Conservation (phyloP, 2,113 vertebrate genomes). For the Numenius arquata region DNA sequence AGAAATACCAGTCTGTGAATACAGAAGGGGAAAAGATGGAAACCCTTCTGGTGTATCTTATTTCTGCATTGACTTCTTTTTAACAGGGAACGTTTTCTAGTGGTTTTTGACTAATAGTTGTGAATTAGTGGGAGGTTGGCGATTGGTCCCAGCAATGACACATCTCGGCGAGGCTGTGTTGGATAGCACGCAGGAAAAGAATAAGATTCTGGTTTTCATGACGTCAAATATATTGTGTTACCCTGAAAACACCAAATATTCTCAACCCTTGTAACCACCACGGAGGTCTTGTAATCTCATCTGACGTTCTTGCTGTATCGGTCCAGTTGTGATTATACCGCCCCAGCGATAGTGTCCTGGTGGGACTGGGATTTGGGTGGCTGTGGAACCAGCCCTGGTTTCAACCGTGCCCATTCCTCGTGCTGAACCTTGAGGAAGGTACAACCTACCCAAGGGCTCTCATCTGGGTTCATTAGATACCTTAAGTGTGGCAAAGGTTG, state of each 20-base stretch:
- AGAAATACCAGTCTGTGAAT: neutral
- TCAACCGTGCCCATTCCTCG: fast-evolving
- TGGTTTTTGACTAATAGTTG: neutral
- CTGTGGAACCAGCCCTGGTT: fast-evolving
- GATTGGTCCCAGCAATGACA: neutral
- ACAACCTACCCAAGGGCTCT: neutral
- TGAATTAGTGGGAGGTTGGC: neutral
- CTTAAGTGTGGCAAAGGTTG: fast-evolving
- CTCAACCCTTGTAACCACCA: neutral
- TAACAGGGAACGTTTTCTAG: neutral
- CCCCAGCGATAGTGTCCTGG: neutral
- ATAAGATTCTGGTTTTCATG: neutral
- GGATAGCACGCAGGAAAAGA: neutral
- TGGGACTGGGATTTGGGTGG: neutral
- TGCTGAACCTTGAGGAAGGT: neutral
- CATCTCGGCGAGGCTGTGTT: neutral
- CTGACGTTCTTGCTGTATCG: fast-evolving
- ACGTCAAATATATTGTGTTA: neutral
- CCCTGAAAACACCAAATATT: neutral
- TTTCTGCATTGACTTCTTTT: neutral
- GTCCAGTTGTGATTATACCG: fast-evolving
- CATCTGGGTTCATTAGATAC: fast-evolving
- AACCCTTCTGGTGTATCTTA: neutral
- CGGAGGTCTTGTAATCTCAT: neutral
- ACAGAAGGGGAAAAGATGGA: neutral